A percentile compares a stretch with the other conserved stretches of the same genome.
phyloP scores from a whole-genome alignment of 1,140 invertebrate species.

The Macrobrachium nipponense region DNA sequence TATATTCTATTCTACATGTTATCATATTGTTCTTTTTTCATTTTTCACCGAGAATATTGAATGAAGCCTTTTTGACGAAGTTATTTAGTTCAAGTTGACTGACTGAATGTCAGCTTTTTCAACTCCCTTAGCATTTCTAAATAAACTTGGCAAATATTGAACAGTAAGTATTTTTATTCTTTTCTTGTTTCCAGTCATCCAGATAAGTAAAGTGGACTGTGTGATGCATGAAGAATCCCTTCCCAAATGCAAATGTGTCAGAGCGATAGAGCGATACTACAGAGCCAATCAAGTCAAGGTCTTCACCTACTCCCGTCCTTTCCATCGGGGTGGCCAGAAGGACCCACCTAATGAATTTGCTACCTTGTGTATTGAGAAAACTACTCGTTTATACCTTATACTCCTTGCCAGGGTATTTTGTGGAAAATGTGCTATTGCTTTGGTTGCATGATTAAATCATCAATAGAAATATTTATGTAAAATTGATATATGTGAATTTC shows the following conservation, averaged over 20 bases:
- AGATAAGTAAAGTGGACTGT: constrained; percentile 94
- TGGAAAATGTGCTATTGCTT: neutral
- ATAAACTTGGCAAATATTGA: neutral
- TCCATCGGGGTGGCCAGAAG: constrained; percentile 77
- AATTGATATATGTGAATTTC: no score
- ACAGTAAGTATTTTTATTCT: constrained; percentile 31
- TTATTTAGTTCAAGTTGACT: neutral
- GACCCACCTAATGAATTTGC: constrained; percentile 83
- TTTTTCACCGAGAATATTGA: neutral
- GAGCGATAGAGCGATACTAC: constrained; percentile 78
- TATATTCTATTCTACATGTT: no score
- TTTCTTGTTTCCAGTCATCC: constrained; percentile 77
- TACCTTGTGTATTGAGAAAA: constrained; percentile 90
- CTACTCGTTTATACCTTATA: constrained; percentile 81
- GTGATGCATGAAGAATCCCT: constrained; percentile 81
- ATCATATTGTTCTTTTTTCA: neutral
- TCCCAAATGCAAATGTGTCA: constrained; percentile 81
- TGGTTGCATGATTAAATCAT: neutral
- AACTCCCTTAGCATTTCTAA: no score
- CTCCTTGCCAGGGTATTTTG: constrained; percentile 79
- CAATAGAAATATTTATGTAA: no score
- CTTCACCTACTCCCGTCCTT: constrained; percentile 89
- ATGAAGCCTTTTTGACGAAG: neutral
- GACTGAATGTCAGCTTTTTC: no score
- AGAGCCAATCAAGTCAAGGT: constrained; percentile 86